These are phyloP conservation scores for Scaptomyza cyrtandrae DNA, from an alignment of 2,888 invertebrate species.

Conservation along the genomic window DNA sequence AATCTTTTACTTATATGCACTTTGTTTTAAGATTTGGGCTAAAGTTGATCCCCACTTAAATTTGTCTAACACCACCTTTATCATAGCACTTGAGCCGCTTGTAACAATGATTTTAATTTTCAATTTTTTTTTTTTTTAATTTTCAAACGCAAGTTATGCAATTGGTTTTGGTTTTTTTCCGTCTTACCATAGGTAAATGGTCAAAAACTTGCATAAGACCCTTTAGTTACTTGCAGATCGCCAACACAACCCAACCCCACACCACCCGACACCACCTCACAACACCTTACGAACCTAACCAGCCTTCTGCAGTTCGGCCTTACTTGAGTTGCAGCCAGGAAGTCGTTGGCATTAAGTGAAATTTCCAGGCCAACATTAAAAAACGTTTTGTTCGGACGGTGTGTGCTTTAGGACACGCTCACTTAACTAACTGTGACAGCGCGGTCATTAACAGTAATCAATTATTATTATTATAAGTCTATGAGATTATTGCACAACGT, in stretches of 20 bases:
- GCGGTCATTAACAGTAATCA: slow-evolving; percentile 46
- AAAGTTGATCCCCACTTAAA: background rate
- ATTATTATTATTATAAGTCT: slow-evolving; percentile 22
- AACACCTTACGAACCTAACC: background rate
- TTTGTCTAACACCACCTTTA: no score
- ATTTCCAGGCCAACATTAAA: slow-evolving; percentile 34
- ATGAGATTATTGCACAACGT: slow-evolving; percentile 43
- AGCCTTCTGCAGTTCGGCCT: slow-evolving; percentile 3
- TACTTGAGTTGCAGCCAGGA: slow-evolving; percentile 48
- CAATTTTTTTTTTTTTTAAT: background rate
- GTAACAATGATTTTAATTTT: slow-evolving; percentile 13
- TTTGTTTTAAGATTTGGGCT: no score
- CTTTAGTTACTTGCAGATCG: slow-evolving; percentile 19
- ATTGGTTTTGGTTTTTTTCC: slow-evolving; percentile 21
- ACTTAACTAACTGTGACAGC: slow-evolving; percentile 59
- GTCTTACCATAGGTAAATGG: slow-evolving; percentile 6
- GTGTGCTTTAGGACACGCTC: slow-evolving; percentile 56
- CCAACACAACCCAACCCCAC: background rate
- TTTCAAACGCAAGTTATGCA: slow-evolving; percentile 40
- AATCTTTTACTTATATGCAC: no score
- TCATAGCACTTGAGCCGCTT: no score
- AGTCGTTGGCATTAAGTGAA: slow-evolving; percentile 48
- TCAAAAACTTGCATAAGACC: slow-evolving; percentile 51
- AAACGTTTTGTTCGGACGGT: slow-evolving; percentile 32
- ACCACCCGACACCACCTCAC: background rate